Conservation (phyloP, 2,113 vertebrate genomes). For the Phycodurus eques region DNA sequence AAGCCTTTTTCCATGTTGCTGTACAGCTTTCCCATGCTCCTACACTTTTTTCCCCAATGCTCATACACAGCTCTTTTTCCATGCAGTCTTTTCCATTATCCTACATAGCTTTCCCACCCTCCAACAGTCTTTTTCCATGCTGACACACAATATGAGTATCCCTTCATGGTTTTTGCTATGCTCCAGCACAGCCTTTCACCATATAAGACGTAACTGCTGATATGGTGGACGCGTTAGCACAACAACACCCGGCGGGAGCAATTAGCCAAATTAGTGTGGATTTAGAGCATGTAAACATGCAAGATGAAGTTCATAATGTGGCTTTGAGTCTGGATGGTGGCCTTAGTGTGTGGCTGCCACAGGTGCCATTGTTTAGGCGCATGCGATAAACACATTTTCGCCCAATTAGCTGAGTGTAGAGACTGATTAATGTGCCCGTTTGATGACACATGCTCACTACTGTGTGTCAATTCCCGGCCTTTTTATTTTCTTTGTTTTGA, state of each 20-base stretch:
- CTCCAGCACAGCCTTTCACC: background rate
- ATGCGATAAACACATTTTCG: background rate
- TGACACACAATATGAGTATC: background rate
- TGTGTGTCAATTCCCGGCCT: background rate
- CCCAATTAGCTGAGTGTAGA: conserved; percentile 1
- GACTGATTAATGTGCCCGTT: background rate
- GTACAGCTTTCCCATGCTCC: too few relatives aligned
- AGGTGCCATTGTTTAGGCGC: background rate
- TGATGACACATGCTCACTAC: background rate
- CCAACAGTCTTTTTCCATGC: background rate
- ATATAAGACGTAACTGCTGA: background rate
- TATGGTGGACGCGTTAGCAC: background rate
- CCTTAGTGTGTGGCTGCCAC: background rate
- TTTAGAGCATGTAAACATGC: background rate
- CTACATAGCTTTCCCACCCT: too few relatives aligned
- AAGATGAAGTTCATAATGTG: background rate
- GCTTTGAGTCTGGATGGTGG: conserved; percentile 1
- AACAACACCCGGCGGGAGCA: background rate
- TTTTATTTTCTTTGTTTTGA: background rate
- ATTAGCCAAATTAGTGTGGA: background rate
- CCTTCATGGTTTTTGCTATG: background rate
- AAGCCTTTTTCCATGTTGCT: too few relatives aligned
- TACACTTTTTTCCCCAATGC: too few relatives aligned
- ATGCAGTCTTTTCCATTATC: too few relatives aligned
- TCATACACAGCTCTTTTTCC: too few relatives aligned